These are phyloP conservation scores for Peucedramus taeniatus DNA, from an alignment of 2,113 vertebrate genomes.

Conservation along the genomic window DNA sequence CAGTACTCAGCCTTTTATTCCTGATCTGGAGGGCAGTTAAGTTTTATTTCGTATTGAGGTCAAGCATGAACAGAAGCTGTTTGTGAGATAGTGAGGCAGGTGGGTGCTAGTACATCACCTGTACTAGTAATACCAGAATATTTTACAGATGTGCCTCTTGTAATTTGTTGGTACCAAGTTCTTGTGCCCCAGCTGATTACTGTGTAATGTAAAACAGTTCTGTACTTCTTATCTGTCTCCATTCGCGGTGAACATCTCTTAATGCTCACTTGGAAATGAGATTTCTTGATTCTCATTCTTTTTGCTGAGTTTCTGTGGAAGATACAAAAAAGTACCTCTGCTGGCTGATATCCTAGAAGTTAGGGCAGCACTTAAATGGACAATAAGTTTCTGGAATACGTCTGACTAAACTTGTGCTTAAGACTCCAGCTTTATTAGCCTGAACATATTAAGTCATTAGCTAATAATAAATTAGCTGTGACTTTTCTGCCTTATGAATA, in stretches of 20 bases:
- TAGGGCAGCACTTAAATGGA: not conserved
- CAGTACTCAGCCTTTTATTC: not conserved
- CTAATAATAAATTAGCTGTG: not conserved
- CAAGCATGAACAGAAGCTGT: not conserved
- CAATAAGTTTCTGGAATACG: not conserved
- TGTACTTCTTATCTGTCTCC: not conserved
- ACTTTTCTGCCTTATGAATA: not conserved
- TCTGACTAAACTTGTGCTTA: not conserved
- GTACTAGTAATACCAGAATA: not conserved
- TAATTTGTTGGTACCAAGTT: not conserved
- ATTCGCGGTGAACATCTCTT: not conserved
- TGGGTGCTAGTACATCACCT: not conserved
- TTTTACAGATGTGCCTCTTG: not conserved
- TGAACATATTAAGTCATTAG: not conserved
- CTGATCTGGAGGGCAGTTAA: not conserved
- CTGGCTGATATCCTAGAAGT: not conserved
- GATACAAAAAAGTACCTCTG: not conserved
- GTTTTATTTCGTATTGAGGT: not conserved
- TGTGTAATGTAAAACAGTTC: not conserved
- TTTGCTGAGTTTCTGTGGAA: not conserved
- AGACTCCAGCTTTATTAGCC: not conserved
- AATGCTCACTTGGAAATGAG: not conserved
- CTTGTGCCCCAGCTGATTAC: not conserved
- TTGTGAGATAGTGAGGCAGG: not conserved
- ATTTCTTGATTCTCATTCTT: not conserved